phyloP scores from a whole-genome alignment of 2,888 invertebrate genomes.

The Crioceris asparagi region DNA sequence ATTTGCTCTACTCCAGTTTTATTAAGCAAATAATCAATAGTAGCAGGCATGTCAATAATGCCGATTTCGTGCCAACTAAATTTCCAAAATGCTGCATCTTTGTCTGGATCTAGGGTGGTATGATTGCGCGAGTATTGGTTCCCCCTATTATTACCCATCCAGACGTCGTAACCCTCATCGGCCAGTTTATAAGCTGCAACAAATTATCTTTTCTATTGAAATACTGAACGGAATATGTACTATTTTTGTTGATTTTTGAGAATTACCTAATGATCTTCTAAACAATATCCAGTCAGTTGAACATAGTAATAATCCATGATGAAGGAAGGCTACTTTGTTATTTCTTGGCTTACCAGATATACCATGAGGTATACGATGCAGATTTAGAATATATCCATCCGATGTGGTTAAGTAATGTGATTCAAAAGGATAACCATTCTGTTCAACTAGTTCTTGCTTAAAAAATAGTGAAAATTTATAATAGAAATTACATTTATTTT shows the following conservation, averaged over 20 bases:
- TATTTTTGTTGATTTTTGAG: neutral
- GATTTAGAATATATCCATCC: conserved; percentile 2
- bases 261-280: neutral
- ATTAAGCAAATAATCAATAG: conserved; percentile 57
- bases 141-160: conserved; percentile 52
- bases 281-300: neutral
- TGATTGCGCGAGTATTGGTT: conserved; percentile 46
- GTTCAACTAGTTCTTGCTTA: neutral
- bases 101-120: conserved; percentile 27
- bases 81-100: conserved; percentile 34
- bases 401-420: neutral
- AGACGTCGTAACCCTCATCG: conserved; percentile 43
- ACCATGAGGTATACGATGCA: neutral
- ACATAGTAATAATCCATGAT: conserved; percentile 5
- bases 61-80: conserved; percentile 64
- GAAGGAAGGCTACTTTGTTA: neutral
- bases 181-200: conserved; percentile 36
- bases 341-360: neutral
- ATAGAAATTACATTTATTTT: no score
- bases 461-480: neutral
- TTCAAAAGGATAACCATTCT: neutral
- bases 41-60: conserved; percentile 61
- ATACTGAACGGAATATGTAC: no score
- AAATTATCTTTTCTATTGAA: no score
- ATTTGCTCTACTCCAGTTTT: conserved; percentile 48